Evolutionary conservation across 2,113 vertebrate genomes (phyloP).

Genomic region (Spermophilus dauricus): DNA sequence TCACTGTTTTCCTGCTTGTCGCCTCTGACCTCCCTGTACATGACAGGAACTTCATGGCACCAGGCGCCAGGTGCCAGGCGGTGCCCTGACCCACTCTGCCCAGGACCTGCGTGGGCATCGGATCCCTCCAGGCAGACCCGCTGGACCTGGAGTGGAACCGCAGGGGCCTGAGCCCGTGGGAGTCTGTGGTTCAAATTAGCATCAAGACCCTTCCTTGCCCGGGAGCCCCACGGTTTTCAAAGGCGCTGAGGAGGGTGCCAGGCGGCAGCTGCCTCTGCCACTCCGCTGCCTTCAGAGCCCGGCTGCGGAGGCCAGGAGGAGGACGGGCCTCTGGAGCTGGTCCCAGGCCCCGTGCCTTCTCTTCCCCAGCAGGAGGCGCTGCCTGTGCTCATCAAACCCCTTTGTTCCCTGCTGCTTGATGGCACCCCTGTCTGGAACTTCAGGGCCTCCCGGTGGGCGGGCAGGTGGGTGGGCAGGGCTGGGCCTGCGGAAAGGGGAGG

Average conservation of each 20-base stretch:
- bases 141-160: background rate
- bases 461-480: no score
- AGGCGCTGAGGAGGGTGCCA: background rate
- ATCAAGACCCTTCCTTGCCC: conserved; percentile 34
- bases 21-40: background rate
- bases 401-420: background rate
- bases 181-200: background rate
- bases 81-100: background rate
- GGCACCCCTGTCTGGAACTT: background rate
- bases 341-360: background rate
- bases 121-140: no score
- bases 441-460: background rate
- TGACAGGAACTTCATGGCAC: background rate
- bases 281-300: conserved; percentile 28
- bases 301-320: no score
- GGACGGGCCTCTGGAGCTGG: no score
- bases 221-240: background rate
- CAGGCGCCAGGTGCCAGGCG: accelerated
- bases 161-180: background rate
- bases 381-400: conserved; percentile 13
- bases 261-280: background rate
- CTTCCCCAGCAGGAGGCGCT: background rate
- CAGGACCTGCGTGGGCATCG: background rate
- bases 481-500: background rate
- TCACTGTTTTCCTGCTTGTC: background rate